phyloP scores from a whole-genome alignment of 1,140 invertebrate genomes.

The Nymphalis io region DNA sequence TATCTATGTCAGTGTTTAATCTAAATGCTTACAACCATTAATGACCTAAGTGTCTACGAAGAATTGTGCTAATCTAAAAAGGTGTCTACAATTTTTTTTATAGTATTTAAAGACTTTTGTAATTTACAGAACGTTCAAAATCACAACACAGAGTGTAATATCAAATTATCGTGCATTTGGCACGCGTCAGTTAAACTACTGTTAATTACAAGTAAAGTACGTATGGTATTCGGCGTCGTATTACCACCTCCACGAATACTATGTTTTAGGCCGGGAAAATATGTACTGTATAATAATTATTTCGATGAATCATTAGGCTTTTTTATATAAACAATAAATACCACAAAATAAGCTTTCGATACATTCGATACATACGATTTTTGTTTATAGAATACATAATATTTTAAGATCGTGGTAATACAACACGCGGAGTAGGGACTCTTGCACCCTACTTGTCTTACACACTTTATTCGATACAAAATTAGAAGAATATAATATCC shows the following conservation, averaged over 20 bases:
- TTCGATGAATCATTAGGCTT: neutral
- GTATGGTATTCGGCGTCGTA: constrained; percentile 50
- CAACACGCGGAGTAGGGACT: constrained; percentile 28
- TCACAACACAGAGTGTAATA: constrained; percentile 81
- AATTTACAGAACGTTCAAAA: constrained; percentile 80
- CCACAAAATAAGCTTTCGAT: neutral
- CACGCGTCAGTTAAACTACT: constrained; percentile 68
- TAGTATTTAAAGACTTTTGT: constrained; percentile 76
- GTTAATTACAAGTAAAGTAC: constrained; percentile 69
- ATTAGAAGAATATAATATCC: constrained; percentile 80
- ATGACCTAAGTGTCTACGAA: constrained; percentile 77
- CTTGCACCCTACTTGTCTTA: constrained; percentile 33
- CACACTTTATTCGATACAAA: constrained; percentile 68
- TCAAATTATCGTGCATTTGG: constrained; percentile 75
- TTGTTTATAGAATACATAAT: neutral
- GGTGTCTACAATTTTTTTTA: constrained; percentile 73
- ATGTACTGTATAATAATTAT: constrained; percentile 2
- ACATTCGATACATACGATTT: too few species aligned
- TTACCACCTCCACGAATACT: constrained; percentile 22
- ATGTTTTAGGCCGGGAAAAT: constrained; percentile 9
- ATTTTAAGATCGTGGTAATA: constrained; percentile 23
- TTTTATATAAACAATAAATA: neutral
- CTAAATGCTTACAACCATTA: constrained; percentile 73
- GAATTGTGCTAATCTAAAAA: constrained; percentile 80
- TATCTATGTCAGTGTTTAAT: constrained; percentile 67